Percentiles rank a stretch among this genome's conserved stretches.
These are phyloP conservation scores for Cheilosia scutellata DNA, from an alignment of 2,888 invertebrate species.

Conservation along the genomic window DNA sequence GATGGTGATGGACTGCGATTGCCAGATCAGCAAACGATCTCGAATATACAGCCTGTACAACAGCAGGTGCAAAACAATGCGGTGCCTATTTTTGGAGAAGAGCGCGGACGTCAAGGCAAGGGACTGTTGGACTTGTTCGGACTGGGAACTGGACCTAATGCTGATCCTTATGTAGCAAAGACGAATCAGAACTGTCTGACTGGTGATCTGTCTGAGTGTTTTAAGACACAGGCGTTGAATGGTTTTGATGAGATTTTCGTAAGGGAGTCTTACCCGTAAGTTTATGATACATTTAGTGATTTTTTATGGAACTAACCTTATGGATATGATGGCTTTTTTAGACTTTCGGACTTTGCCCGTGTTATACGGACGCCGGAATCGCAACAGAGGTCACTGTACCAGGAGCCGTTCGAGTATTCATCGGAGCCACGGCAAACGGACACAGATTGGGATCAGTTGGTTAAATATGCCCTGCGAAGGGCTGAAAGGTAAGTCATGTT, in stretches of 20 bases:
- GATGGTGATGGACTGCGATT: slow-evolving; percentile 87
- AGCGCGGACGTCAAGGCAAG: slow-evolving; percentile 87
- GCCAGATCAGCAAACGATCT: slow-evolving; percentile 83
- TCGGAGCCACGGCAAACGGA: slow-evolving; percentile 89
- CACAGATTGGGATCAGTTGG: slow-evolving; percentile 91
- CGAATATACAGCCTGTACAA: slow-evolving; percentile 72
- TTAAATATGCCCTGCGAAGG: slow-evolving; percentile 91
- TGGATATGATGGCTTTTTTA: slow-evolving; percentile 79
- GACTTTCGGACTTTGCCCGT: slow-evolving; percentile 89
- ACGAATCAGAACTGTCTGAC: slow-evolving; percentile 90
- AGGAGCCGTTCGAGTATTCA: slow-evolving; percentile 90
- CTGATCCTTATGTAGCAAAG: slow-evolving; percentile 91
- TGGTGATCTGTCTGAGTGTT: slow-evolving; percentile 93
- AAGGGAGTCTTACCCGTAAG: slow-evolving; percentile 86
- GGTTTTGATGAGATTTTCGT: slow-evolving; percentile 92
- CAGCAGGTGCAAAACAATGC: slow-evolving; percentile 72
- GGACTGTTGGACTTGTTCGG: slow-evolving; percentile 92
- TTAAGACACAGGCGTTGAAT: slow-evolving; percentile 91
- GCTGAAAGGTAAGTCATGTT: slow-evolving; percentile 86
- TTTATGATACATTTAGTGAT: not conserved
- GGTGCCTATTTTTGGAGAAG: slow-evolving; percentile 78
- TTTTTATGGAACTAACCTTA: not conserved
- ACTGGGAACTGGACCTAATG: slow-evolving; percentile 89
- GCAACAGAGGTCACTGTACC: slow-evolving; percentile 88
- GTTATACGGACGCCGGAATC: slow-evolving; percentile 89